Evolutionary conservation across 2,888 invertebrate species (phyloP).

Genomic region (Lasioglossum marginatum): DNA sequence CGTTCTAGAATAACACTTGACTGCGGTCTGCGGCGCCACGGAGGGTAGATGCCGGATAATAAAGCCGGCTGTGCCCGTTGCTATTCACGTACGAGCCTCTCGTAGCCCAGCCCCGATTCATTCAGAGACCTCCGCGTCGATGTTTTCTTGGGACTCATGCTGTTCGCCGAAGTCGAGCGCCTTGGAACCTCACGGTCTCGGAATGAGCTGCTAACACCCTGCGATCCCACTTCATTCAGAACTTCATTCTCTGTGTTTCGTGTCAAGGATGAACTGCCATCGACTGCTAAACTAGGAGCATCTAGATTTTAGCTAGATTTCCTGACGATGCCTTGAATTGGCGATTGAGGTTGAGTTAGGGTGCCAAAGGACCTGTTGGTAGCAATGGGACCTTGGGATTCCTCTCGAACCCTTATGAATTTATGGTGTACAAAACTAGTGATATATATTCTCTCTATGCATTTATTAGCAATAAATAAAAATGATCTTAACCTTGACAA

Average conservation of each 20-base stretch:
- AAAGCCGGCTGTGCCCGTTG: slow-evolving; percentile 27
- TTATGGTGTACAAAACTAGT: too few relatives aligned
- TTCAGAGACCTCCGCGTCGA: slow-evolving; percentile 47
- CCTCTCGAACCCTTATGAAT: too few relatives aligned
- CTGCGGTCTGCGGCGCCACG: slow-evolving; percentile 18
- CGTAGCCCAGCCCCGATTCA: slow-evolving; percentile 37
- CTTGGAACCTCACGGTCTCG: neutral
- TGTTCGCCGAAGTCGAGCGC: neutral
- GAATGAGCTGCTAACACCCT: slow-evolving; percentile 1
- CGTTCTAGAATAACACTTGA: slow-evolving; percentile 72
- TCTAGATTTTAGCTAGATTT: neutral
- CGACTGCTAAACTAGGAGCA: neutral
- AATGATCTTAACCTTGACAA: too few relatives aligned
- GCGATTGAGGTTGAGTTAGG: too few relatives aligned
- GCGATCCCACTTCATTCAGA: slow-evolving; percentile 15
- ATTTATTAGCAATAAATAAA: too few relatives aligned
- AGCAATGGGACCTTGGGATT: too few relatives aligned
- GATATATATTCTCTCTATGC: too few relatives aligned
- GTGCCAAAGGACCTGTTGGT: too few relatives aligned
- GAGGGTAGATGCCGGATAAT: slow-evolving; percentile 40
- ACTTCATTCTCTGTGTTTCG: neutral
- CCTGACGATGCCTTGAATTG: too few relatives aligned
- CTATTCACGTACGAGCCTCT: slow-evolving; percentile 49
- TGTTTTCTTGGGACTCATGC: slow-evolving; percentile 11
- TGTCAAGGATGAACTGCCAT: neutral